A percentile compares a stretch with the other conserved stretches of the same genome.
phyloP scores from a whole-genome alignment of 2,888 invertebrate genomes.

The Cataglyphis rosenhaueri region DNA sequence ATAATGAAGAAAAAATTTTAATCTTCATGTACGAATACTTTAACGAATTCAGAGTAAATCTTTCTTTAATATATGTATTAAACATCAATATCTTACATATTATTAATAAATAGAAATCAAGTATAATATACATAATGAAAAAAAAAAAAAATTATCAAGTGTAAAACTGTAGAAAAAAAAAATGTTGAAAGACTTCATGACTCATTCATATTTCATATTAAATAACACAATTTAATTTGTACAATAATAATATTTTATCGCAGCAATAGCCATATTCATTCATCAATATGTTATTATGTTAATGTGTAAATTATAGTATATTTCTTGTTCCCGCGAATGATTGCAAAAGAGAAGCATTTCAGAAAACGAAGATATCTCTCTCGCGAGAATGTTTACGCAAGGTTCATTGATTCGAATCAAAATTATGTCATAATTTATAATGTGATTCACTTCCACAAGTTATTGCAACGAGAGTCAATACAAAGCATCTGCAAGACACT shows the following conservation, averaged over 20 bases:
- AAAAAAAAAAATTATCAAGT: background rate
- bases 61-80: background rate
- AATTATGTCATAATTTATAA: constrained; percentile 35
- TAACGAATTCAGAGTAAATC: background rate
- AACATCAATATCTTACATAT: background rate
- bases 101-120: background rate
- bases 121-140: background rate
- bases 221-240: background rate
- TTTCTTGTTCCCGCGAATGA: background rate
- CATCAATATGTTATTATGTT: background rate
- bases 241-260: background rate
- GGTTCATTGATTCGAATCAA: constrained; percentile 14
- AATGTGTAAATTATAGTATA: background rate
- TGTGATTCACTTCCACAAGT: constrained; percentile 1
- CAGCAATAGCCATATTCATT: background rate
- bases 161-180: background rate
- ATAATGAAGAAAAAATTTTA: background rate
- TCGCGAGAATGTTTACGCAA: background rate
- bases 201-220: background rate
- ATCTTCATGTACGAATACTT: background rate
- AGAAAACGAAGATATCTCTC: background rate
- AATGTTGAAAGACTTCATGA: background rate
- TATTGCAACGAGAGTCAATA: background rate
- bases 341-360: background rate
- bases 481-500: background rate